Conservation (phyloP, 2,888 invertebrate genomes). For the Pyrocoelia pectoralis region DNA sequence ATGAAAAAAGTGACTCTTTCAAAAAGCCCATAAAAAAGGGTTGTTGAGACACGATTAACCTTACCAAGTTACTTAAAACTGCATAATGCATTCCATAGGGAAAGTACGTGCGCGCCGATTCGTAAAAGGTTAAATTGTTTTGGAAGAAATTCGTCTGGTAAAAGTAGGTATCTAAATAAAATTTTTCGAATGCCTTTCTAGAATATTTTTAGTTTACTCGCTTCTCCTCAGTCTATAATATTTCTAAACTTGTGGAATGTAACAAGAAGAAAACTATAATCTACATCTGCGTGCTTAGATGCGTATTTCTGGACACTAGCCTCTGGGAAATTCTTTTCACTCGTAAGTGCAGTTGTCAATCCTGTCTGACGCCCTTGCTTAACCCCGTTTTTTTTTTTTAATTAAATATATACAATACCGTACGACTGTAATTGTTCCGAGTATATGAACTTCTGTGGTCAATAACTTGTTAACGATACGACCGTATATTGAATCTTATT, state of each 20-base stretch:
- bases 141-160: neutral
- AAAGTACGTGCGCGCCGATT: no score
- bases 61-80: no score
- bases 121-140: neutral
- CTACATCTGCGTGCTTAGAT: slow-evolving; percentile 27
- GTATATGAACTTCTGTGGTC: neutral
- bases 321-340: slow-evolving; percentile 27
- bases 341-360: slow-evolving; percentile 26
- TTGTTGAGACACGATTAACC: no score
- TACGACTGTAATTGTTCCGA: neutral
- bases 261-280: slow-evolving; percentile 28
- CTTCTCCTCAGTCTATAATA: slow-evolving; percentile 24
- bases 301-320: slow-evolving; percentile 35
- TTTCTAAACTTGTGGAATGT: slow-evolving; percentile 30
- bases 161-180: neutral
- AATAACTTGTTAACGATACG: slow-evolving; percentile 7
- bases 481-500: neutral
- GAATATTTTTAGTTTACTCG: slow-evolving; percentile 25
- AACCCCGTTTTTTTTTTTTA: slow-evolving; percentile 18
- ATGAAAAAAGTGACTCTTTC: no score
- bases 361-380: slow-evolving; percentile 23
- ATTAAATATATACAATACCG: slow-evolving; percentile 1
- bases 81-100: no score
- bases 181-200: slow-evolving; percentile 21
- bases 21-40: no score